phyloP scores from a whole-genome alignment of 2,797 vertebrate genomes.

The Eutrigla gurnardus region DNA sequence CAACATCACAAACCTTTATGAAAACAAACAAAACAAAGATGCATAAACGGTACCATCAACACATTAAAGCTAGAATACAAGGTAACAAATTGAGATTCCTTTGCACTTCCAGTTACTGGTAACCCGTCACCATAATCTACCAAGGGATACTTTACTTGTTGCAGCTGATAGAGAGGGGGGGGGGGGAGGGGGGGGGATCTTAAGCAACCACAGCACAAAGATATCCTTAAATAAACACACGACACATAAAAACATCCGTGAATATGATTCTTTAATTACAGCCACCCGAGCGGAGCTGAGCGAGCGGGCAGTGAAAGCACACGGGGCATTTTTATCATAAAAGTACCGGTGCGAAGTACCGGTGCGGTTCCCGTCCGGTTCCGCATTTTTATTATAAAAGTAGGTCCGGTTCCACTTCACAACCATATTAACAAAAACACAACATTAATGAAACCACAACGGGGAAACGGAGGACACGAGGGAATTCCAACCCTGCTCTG shows the following conservation, averaged over 20 bases:
- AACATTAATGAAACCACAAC: too few relatives aligned
- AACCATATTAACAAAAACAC: too few relatives aligned
- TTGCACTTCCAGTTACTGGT: slow-evolving; percentile 81
- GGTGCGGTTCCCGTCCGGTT: too few relatives aligned
- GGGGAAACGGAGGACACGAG: too few relatives aligned
- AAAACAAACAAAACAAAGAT: slow-evolving; percentile 56
- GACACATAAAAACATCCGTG: slow-evolving; percentile 46
- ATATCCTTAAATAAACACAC: slow-evolving; percentile 65
- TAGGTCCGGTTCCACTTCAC: too few relatives aligned
- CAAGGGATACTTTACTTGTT: slow-evolving; percentile 15
- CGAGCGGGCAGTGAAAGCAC: too few relatives aligned
- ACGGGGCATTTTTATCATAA: too few relatives aligned
- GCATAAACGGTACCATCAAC: slow-evolving; percentile 36
- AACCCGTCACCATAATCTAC: slow-evolving; percentile 26
- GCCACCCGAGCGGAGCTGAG: too few relatives aligned
- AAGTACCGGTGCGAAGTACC: too few relatives aligned
- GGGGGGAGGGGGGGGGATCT: slow-evolving; percentile 31
- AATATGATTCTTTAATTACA: slow-evolving; percentile 21
- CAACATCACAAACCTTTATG: slow-evolving; percentile 60
- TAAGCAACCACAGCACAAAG: slow-evolving; percentile 69
- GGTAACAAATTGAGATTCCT: slow-evolving; percentile 61
- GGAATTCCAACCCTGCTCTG: too few relatives aligned
- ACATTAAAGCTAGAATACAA: slow-evolving; percentile 47
- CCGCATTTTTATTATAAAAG: too few relatives aligned
- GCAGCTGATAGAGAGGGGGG: slow-evolving; percentile 33